Evolutionary conservation across 2,113 vertebrate genomes (phyloP), one percentile per base, ranked within the genome.

Genomic region (Tragulus kanchil): DNA sequence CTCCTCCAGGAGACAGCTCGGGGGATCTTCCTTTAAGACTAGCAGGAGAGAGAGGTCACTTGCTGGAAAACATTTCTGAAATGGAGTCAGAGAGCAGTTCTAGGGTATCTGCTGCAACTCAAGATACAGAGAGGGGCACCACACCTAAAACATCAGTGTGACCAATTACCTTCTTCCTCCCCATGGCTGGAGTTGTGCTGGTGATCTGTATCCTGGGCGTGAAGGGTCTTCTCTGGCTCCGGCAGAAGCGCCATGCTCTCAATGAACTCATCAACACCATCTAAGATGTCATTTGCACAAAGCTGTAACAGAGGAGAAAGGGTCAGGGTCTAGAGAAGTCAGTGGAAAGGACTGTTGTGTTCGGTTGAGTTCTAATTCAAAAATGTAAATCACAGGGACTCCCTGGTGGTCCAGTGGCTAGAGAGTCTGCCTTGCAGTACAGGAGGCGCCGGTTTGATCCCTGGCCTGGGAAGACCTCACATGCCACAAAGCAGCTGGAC

Each of bases 271-370:
- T 99, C 99, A 0, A 99, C 99, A 26, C 98, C 98, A 71, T 99
- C 99, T 97, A 99, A 95, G 90, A 99, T 97, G 94, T 99, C 99
- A 23, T 99, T 99, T 92, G 99, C 99, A 28, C 99, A 99, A 87
- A 99, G 98, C 99, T 99, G 61, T 48, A 98, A 98, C 97, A 94
- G 90, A 95, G 58, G 28, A 9, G 23, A 58, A 82, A 71, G 93
- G 65, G 58, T 23, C 16, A 7, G 73, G 62, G 8, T 94, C 42
- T 61, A 69, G 21, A 67, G 25, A 73, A 36, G n/a, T 62, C 84
- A 65, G 23, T 5, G 45, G 93, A 75, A 97, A 94, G 2, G 61
- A 78, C 13, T 8, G 12, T 17, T 0, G 0, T 45, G 16, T 83
- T 61, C 42, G 59, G 50, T 25, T 93, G 58, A 93, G 45, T 23